These are phyloP conservation scores for Distichodus sexfasciatus DNA, from an alignment of 2,797 vertebrate species.

Conservation along the genomic window DNA sequence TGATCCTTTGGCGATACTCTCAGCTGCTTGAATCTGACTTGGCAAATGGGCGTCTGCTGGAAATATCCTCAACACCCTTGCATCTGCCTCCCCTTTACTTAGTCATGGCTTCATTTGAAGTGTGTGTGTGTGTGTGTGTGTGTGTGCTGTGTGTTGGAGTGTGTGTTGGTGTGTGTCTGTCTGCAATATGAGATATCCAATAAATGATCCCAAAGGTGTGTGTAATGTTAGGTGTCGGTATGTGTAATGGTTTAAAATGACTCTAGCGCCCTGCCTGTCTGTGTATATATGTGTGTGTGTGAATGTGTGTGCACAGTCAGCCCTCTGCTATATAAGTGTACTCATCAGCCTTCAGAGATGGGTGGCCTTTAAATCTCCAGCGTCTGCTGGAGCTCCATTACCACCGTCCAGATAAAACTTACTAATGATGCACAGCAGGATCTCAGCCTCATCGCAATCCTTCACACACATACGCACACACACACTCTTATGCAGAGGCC, in stretches of 20 bases:
- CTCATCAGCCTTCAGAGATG: conserved; percentile 62
- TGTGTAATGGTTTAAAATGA: conserved; percentile 25
- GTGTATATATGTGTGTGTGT: neutral
- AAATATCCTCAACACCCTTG: neutral
- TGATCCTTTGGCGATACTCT: neutral
- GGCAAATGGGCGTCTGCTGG: conserved; percentile 10
- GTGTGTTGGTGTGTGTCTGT: too few relatives aligned
- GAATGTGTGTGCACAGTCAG: neutral
- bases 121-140: neutral
- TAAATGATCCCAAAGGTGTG: neutral
- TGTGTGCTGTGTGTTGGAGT: conserved; percentile 1
- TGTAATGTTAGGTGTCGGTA: conserved; percentile 3
- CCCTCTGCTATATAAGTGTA: conserved; percentile 45
- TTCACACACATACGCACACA: conserved; percentile 55
- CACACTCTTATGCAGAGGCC: conserved; percentile 30
- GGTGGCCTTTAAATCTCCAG: conserved; percentile 65
- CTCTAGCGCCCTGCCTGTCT: neutral
- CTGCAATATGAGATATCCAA: neutral
- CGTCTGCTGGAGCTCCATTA: conserved; percentile 68
- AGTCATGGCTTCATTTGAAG: neutral
- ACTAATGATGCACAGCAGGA: conserved; percentile 62
- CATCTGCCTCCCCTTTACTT: conserved; percentile 1
- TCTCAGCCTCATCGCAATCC: conserved; percentile 59
- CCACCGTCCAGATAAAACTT: conserved; percentile 66
- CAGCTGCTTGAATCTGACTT: conserved; percentile 9